Evolutionary conservation across 2,888 invertebrate species (phyloP), one percentile per base, ranked within the genome.

Genomic region (Calameuta pallipes): DNA sequence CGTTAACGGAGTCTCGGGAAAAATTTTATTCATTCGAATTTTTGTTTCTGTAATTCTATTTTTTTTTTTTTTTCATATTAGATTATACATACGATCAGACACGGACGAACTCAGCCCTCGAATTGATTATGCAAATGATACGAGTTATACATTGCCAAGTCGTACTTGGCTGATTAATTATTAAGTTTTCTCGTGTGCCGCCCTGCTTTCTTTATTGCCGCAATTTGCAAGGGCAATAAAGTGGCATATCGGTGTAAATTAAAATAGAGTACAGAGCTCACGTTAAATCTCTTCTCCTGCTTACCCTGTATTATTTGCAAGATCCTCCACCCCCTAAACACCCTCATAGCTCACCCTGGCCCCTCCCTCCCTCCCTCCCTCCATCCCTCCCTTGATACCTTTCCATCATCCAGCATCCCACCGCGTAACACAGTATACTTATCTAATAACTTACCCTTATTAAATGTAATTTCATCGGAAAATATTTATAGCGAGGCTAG

Each of bases 391-490:
- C 33, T 33, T 3, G 12, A 31, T 33, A 12, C 70, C 33, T 30
- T 31, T 71, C 13, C 71, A 71, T 33, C 23, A 56, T 56, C 71
- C 71, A 71, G 31, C 71, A 71, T 71, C 30, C 31, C 1, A 71
- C 71, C 74, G 56, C 30, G 56, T 13, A 15, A 73, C n/a, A 70
- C 31, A 70, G 33, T 74, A 74, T 70, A 78, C 31, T 31, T 31
- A 31, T 78, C 71, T 41, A 71, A 73, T 23, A 23, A 56, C 15
- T 6, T 23, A 2, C 6, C 31, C 73, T 80, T 80, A 73, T 78
- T 75, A 75, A 80, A 80, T 37, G 76, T 69, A 78, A 76, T 80
- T 78, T 78, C 56, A 75, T 80, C 37, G 73, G 56, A 71, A 71
- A 76, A 80, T 78, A 78, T 80, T 80, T 76, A 76, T 76, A 76